Base-by-base conservation (phyloP, 1,140 invertebrate species). In the Hermatobates lingyangjiaoensis region DNA sequence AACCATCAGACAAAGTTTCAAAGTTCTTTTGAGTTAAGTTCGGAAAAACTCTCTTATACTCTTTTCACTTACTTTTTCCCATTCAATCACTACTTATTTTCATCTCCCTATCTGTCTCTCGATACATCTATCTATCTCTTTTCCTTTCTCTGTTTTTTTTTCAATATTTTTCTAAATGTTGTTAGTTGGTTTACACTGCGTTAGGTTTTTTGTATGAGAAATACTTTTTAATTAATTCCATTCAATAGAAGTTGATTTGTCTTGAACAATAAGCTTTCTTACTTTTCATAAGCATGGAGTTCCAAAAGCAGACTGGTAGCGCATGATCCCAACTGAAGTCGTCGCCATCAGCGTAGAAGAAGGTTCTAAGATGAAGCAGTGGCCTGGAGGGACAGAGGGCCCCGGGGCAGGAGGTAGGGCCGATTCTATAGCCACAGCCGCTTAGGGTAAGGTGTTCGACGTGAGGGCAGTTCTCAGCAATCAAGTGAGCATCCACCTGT, bases 301-400 rank as follows among this genome's bases (percentile, higher is more conserved):
- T 48, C 62, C 62, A 63, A 51, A 63, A 63, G 49, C 62, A 63
- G 21, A 55, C 54, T 0, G 62, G 62, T 7, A 61, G 48, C 24
- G 46, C 52, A 50, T 63, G 60, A 39, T 61, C 59, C 59, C 60
- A 62, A 48, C 60, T 62, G 55, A 62, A 62, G 50, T 63, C 61
- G 45, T 61, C 62, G 0, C 62, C 60, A 48, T 62, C 62, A 7
- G 60, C 61, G 49, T 59, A 63, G 53, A 63, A 63, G 27, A 63
- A 50, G 4, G 56, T 53, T 12, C 46, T 47, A 4, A 63, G 50
- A 18, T 39, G 23, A 2, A 38, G 18, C 12, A 56, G 25, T 3
- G 27, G 45, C 15, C 7, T 27, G 1, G 26, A 27, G 2, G 47
- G 45, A 39, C 50, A 52, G 50, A 4, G 18, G 18, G 24, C 21